Conservation (phyloP, 2,797 vertebrate species). For the Gastrophryne carolinensis region DNA sequence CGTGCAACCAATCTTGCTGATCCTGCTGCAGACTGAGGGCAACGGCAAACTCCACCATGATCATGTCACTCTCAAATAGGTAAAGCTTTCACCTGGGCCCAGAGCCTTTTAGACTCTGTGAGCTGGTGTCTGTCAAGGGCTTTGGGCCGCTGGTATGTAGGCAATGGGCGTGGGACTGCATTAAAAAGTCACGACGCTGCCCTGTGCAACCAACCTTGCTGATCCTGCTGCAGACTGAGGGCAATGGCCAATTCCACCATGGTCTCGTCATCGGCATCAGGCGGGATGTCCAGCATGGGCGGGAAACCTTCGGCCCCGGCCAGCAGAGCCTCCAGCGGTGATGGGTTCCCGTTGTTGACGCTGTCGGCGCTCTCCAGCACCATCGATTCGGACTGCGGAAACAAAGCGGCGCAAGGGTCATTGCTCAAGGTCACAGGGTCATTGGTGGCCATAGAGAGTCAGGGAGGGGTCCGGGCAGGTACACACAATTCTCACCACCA, state of each 20-base stretch:
- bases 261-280: constrained; percentile 97
- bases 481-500: constrained; percentile 86
- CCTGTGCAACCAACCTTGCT: constrained; percentile 81
- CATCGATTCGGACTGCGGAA: constrained; percentile 92
- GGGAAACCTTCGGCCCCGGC: constrained; percentile 98
- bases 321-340: constrained; percentile 92
- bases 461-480: no score
- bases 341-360: constrained; percentile 95
- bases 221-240: constrained; percentile 95
- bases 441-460: no score
- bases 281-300: constrained; percentile 97
- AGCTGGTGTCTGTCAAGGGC: no score
- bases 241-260: constrained; percentile 98
- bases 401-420: no score
- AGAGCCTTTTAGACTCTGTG: no score
- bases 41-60: constrained; percentile 97
- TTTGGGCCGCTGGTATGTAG: no score
- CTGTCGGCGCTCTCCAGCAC: constrained; percentile 95
- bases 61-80: no score
- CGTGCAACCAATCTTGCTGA: constrained; percentile 83
- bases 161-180: no score
- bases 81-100: no score
- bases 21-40: constrained; percentile 97
- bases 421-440: no score
- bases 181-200: not conserved